phyloP scores from a whole-genome alignment of 2,797 vertebrate genomes.

The Pseudochaenichthys georgianus region DNA sequence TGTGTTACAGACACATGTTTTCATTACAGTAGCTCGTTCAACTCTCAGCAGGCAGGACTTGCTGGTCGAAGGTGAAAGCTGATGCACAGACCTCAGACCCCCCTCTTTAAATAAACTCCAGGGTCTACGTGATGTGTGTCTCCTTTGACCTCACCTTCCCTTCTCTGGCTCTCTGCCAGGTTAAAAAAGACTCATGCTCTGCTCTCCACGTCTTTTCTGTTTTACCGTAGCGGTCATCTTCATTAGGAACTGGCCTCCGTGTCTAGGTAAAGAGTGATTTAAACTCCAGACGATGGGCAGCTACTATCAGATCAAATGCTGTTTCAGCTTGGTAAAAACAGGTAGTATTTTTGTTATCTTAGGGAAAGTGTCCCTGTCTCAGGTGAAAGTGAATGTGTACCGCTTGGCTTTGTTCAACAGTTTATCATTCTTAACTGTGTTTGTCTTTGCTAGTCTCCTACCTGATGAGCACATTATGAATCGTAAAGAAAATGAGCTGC shows the following conservation, averaged over 20 bases:
- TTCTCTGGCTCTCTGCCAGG: constrained; percentile 31
- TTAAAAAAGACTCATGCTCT: neutral
- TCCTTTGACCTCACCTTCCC: constrained; percentile 46
- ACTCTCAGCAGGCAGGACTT: constrained; percentile 14
- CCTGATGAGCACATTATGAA: constrained; percentile 2
- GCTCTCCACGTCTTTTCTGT: constrained; percentile 16
- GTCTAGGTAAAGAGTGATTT: constrained; percentile 1
- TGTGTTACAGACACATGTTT: too few species aligned
- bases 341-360: neutral
- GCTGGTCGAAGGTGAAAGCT: constrained; percentile 2
- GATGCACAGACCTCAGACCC: neutral
- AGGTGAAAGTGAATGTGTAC: constrained; percentile 37
- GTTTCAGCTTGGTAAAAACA: neutral
- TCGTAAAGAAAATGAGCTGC: neutral
- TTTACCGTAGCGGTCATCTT: constrained; percentile 7
- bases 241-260: constrained; percentile 17
- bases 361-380: too few species aligned
- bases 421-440: constrained; percentile 7
- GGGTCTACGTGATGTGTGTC: constrained; percentile 48
- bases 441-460: constrained; percentile 16
- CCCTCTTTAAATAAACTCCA: constrained; percentile 9
- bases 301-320: neutral
- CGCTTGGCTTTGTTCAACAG: constrained; percentile 38
- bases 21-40: too few species aligned
- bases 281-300: neutral